Evolutionary conservation across 2,113 vertebrate species (phyloP), one percentile per base, ranked within the genome.

Genomic region (Meles meles): DNA sequence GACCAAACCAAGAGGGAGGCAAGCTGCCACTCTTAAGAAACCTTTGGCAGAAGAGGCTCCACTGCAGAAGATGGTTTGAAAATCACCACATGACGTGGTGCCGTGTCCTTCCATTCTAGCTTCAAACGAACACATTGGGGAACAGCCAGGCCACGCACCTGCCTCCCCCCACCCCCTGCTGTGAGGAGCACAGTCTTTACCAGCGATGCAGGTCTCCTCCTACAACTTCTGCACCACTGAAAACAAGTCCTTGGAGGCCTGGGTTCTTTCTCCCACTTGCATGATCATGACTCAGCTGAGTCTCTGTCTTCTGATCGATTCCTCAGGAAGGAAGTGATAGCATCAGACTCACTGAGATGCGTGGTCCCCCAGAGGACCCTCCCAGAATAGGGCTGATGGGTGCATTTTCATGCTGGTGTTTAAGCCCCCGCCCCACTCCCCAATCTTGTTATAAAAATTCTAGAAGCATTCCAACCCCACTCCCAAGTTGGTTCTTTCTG

Each of bases 61-160:
- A 2, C 4, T 20, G 27, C 77, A 1, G 6, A 7, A 55, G 52
- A 44, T 25, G 23, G 12, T 69, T 57, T 69, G 18, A 27, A 72
- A 63, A 42, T 18, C 23, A 3, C 23, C 37, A 1, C 42, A 25
- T 34, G 3, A n/a, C 15, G 0, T 15, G 42, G 23, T 52, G 47
- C 11, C 5, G 0, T 2, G 42, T 79, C n/a, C 17, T 49, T 88
- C 14, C n/a, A 0, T 31, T 37, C 63, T 69, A 79, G 6, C 71
- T 77, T 44, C 14, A 83, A 12, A 2, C 0, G 23, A 55, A 31
- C 31, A 1, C 11, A 10, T 27, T 9, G 0, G 47, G 59, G 42
- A 61, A 20, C 31, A 31, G 6, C 29, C 5, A 3, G n/a, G 55
- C 61, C 15, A 0, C 4, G 21, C 14, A 0, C 37, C 3, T 37